Evolutionary conservation across 2,113 vertebrate genomes (phyloP), one percentile per base, ranked within the genome.

Genomic region (Anseranas semipalmata): DNA sequence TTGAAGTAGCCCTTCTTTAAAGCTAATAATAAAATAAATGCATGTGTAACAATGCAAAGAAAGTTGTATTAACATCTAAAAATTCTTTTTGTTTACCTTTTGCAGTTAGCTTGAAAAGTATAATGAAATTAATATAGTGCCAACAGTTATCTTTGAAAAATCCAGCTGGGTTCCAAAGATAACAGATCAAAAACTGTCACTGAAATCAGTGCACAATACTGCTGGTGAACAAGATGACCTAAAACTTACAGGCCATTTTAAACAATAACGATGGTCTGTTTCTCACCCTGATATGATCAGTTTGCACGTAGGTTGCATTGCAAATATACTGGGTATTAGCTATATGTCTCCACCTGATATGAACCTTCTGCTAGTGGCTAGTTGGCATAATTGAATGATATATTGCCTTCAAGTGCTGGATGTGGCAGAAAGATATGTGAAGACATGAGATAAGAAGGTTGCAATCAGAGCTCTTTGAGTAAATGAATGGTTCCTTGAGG

Each of bases 391-490:
- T 4, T 30, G 70, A 68, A 32, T 89, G 68, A 83, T 84, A 28
- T 6, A 87, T 37, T 1, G 1, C 43, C 30, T 67, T 90, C 66
- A 33, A 0, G 68, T 78, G 41, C 77, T 72, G 86, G 58, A 75
- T 48, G 70, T 92, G 86, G 89, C 95, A 94, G 73, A 59, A 78
- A 78, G 85, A 90, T 56, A 43, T 46, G 85, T 58, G 83, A 60
- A 96, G 39, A 35, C 66, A 2, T 15, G 72, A 92, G 93, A 92
- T 82, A 96, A 88, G 66, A 55, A 66, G 39, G 65, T 71, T 56
- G 63, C 43, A 74, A 68, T 56, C 72, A 88, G 75, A 93, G 15
- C 68, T 74, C 30, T 1, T 30, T 48, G 50, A 27, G 52, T 75
- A 72, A 80, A 93, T 89, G 39, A 65, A 74, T 74, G 39, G 9